Conservation (phyloP, 2,888 invertebrate genomes). For the Morpho helenor region DNA sequence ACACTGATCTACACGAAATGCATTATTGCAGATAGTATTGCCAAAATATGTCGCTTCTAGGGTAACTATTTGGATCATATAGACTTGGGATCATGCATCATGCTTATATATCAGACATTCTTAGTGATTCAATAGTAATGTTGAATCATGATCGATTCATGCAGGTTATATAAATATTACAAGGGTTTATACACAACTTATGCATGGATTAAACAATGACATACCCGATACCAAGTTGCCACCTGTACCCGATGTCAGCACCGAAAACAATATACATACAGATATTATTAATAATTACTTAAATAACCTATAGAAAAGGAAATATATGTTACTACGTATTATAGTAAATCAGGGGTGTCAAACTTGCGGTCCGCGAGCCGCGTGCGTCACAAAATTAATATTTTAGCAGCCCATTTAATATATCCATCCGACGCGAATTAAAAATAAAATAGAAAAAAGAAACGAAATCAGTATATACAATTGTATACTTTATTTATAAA, state of each 20-base stretch:
- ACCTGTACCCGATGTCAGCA: constrained; percentile 82
- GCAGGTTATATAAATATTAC: constrained; percentile 33
- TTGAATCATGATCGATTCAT: constrained; percentile 42
- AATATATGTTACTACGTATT: neutral
- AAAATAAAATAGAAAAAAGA: too few species aligned
- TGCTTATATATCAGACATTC: constrained; percentile 32
- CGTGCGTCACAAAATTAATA: too few species aligned
- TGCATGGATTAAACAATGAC: constrained; percentile 66
- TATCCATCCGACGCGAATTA: too few species aligned
- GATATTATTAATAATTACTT: constrained; percentile 36
- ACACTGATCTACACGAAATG: constrained; percentile 6
- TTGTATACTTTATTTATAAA: too few species aligned
- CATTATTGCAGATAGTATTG: constrained; percentile 3
- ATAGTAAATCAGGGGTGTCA: neutral
- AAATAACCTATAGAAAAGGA: constrained; percentile 11
- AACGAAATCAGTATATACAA: too few species aligned
- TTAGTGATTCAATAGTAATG: constrained; percentile 17
- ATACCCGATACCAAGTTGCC: constrained; percentile 95
- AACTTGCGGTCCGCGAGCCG: too few species aligned
- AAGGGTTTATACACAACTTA: constrained; percentile 29
- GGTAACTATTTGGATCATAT: neutral
- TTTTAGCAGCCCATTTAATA: too few species aligned
- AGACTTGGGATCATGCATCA: constrained; percentile 30
- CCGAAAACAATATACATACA: constrained; percentile 75
- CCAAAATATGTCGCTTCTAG: constrained; percentile 1